Evolutionary conservation across 1,140 invertebrate species (phyloP).

Genomic region (Leguminivora glycinivorella): DNA sequence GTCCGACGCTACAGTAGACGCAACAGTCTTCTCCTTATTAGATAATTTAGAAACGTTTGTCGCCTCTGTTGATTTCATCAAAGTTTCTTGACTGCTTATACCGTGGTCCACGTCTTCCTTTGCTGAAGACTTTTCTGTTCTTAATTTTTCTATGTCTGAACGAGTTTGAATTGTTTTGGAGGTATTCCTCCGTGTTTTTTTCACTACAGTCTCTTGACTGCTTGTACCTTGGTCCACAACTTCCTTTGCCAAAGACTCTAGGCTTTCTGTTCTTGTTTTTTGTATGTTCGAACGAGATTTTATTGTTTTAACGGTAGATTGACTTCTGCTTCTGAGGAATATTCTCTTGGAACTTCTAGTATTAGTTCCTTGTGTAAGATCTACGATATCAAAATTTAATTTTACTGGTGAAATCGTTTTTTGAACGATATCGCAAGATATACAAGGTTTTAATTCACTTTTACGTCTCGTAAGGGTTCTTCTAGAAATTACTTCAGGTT

Average conservation of each 20-base stretch:
- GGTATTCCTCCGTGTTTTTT: too few relatives aligned
- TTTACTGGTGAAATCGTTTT: constrained; percentile 53
- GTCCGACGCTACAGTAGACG: not conserved
- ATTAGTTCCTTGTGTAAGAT: constrained; percentile 22
- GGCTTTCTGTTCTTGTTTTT: not conserved
- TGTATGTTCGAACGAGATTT: not conserved
- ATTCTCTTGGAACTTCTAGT: not conserved
- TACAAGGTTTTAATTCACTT: not conserved
- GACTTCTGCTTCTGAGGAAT: not conserved
- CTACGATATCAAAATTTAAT: constrained; percentile 37
- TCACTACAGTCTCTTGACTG: not conserved
- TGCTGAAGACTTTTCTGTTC: too few relatives aligned
- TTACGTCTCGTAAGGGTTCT: not conserved
- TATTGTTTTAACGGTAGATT: not conserved
- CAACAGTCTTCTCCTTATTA: not conserved
- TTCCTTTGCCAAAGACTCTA: not conserved
- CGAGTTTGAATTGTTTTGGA: not conserved
- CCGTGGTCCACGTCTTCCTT: too few relatives aligned
- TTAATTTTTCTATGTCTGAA: not conserved
- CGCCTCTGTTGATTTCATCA: not conserved
- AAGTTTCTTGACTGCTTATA: not conserved
- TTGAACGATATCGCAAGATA: constrained; percentile 16
- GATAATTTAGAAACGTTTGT: not conserved
- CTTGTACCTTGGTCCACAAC: not conserved
- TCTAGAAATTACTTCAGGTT: not conserved